Base-by-base conservation (phyloP, 2,797 vertebrate species). In the Eulemur coronatus region DNA sequence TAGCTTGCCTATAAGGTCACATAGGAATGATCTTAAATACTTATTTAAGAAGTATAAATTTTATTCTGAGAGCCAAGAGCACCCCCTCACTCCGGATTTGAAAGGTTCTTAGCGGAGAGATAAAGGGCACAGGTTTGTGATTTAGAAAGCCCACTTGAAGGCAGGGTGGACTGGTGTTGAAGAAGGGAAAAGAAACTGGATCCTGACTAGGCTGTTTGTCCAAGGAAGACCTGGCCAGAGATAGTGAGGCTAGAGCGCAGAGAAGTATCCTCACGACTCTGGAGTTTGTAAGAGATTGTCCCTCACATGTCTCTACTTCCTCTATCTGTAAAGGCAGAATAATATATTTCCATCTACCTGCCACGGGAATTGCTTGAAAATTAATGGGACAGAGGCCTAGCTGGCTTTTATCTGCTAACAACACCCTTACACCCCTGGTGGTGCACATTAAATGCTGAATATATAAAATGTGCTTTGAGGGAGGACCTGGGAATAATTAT, bases 401-500 rank as follows among this genome's bases (percentile, higher is more conserved):
- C 38, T 94, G 81, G 84, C 86, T 96, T 95, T 95, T 70, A 84
- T 75, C 75, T 94, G 93, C 78, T 94, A 95, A 96, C 59, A 78
- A 69, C 95, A 90, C 70, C 94, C 89, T 91, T 30, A 55, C 20
- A 33, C 61, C 50, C 33, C 65, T 52, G 57, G 38, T 48, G 38
- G 84, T 63, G 38, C 81, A 78, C 86, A 80, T 95, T 93, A 96
- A 65, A 91, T 79, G 90, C 89, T 94, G 87, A 96, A 69, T 59
- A 63, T 82, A 90, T 70, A 96, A 93, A 96, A 80, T 63, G 63
- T 57, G 59, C 94, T 96, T 91, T 80, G 89, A 92, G 33, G 46
- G 91, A 92, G 30, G 84, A 94, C 89, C 86, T 38, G 38, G 93
- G 67, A 93, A 88, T 97, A 97, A 97, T 97, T 96, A 97, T 5